A percentile compares a stretch with the other conserved stretches of the same genome.
phyloP scores from a whole-genome alignment of 2,888 invertebrate species.

The Rhimphoctona megacephalus region DNA sequence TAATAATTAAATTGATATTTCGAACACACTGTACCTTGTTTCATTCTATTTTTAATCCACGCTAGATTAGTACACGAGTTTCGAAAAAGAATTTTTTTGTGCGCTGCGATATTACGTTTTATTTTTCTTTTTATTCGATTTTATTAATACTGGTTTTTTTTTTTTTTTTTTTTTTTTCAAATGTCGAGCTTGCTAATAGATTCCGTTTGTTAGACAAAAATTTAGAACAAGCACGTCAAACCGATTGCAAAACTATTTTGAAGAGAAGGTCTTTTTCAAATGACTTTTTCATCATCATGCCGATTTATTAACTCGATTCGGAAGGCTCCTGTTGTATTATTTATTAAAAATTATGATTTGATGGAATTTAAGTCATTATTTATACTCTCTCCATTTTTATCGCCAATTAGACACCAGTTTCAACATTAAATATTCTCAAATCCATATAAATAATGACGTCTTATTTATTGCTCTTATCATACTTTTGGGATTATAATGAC shows the following conservation, averaged over 20 bases:
- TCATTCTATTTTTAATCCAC: conserved; percentile 1
- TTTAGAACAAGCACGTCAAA: not conserved
- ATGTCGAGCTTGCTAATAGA: not conserved
- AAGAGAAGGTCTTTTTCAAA: not conserved
- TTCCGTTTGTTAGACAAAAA: not conserved
- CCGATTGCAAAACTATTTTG: not conserved
- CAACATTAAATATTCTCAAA: not conserved
- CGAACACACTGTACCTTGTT: not conserved
- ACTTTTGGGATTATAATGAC: not conserved
- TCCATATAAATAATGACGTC: no score
- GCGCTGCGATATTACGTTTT: not conserved
- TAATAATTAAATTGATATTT: conserved; percentile 4
- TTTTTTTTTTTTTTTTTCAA: not conserved
- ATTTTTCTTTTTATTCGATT: conserved; percentile 8
- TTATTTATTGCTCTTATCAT: not conserved
- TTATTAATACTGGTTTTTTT: not conserved
- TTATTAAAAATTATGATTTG: not conserved
- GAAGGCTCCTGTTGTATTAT: not conserved
- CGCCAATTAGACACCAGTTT: not conserved
- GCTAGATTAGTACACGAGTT: not conserved
- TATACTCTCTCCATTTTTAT: not conserved
- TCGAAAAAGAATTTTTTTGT: conserved; percentile 21
- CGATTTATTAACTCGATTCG: not conserved
- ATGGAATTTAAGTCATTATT: not conserved
- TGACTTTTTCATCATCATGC: not conserved